Evolutionary conservation across 2,113 vertebrate species (phyloP).

Genomic region (Chascanopsetta lugubris): DNA sequence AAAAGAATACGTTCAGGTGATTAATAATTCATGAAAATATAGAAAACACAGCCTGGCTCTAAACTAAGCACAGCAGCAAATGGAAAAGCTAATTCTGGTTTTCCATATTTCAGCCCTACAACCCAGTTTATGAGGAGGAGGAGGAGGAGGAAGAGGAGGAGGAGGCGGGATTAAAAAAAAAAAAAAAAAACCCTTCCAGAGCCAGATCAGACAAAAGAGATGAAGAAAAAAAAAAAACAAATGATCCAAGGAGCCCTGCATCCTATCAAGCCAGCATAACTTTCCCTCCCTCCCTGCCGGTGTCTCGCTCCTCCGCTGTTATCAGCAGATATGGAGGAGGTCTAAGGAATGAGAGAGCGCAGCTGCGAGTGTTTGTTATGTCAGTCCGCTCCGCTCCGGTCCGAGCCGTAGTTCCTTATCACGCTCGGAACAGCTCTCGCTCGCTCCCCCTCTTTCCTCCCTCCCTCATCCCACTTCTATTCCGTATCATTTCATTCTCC

Average conservation of each 20-base stretch:
- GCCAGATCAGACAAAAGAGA: conserved; percentile 32
- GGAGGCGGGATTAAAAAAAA: neutral
- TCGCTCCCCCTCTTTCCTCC: conserved; percentile 52
- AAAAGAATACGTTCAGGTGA: too few species aligned
- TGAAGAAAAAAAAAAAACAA: neutral
- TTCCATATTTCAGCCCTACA: conserved; percentile 9
- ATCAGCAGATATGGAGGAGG: conserved; percentile 68
- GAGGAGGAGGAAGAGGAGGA: neutral
- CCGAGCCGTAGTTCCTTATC: conserved; percentile 62
- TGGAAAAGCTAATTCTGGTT: neutral
- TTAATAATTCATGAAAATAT: too few species aligned
- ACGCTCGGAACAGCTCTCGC: conserved; percentile 63
- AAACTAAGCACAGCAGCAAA: neutral
- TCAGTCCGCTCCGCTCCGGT: conserved; percentile 61
- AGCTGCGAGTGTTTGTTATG: conserved; percentile 73
- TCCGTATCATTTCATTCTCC: conserved; percentile 39
- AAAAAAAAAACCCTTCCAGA: conserved; percentile 2
- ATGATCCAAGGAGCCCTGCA: conserved; percentile 17
- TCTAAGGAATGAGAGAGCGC: conserved; percentile 60
- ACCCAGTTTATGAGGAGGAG: neutral
- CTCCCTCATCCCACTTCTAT: conserved; percentile 21
- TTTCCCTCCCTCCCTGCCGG: conserved; percentile 27
- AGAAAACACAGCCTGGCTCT: too few species aligned
- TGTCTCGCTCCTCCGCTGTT: conserved; percentile 39
- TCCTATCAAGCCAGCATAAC: conserved; percentile 50